These are phyloP conservation scores for Orius insidiosus DNA, from an alignment of 1,140 invertebrate species.

Conservation along the genomic window DNA sequence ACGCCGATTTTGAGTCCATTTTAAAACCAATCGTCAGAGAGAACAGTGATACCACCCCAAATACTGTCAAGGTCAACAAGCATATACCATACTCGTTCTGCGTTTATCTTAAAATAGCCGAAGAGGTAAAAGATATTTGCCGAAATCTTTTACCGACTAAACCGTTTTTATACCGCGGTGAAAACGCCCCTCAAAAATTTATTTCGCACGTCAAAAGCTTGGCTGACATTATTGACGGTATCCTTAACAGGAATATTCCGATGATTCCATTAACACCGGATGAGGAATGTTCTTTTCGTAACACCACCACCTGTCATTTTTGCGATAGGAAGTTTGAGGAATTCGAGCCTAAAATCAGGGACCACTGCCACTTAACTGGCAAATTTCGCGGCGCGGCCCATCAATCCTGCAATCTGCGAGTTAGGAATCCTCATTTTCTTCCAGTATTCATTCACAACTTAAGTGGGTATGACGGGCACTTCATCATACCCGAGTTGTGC, in stretches of 20 bases:
- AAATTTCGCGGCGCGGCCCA: constrained; percentile 22
- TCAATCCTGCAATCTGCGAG: constrained; percentile 23
- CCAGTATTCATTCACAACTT: constrained; percentile 28
- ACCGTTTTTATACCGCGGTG: no score
- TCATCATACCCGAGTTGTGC: constrained; percentile 23
- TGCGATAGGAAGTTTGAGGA: background rate
- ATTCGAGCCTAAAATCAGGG: constrained; percentile 15
- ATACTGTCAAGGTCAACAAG: no score
- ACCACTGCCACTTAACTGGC: constrained; percentile 22
- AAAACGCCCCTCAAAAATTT: no score
- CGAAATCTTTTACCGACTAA: no score
- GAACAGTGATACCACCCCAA: no score
- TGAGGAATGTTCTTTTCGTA: background rate
- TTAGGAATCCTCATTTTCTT: constrained; percentile 20
- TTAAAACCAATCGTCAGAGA: no score
- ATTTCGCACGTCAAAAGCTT: no score
- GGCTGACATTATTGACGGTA: no score
- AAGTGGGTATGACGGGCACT: constrained; percentile 24
- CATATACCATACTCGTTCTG: no score
- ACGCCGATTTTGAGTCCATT: no score
- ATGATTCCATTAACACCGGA: background rate
- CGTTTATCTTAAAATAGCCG: no score
- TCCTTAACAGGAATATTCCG: background rate
- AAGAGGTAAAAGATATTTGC: no score
- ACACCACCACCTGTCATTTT: background rate